These are phyloP conservation scores for Coreoperca whiteheadi DNA, from an alignment of 2,113 vertebrate genomes.

Conservation along the genomic window DNA sequence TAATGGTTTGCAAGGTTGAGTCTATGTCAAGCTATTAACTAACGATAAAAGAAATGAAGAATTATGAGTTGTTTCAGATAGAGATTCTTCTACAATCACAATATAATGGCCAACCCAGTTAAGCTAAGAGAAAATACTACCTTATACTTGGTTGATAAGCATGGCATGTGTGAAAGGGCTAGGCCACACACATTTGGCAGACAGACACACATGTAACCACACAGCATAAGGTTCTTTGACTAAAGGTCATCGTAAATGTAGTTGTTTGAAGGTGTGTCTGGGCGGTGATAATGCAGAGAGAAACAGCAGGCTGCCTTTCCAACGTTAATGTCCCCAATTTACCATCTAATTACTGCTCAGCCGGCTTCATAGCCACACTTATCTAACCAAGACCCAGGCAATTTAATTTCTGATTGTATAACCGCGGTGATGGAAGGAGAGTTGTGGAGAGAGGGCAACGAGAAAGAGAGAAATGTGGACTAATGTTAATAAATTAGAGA, in stretches of 20 bases:
- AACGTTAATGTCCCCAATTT: conserved; percentile 83
- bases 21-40: conserved; percentile 9
- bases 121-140: background rate
- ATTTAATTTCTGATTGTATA: conserved; percentile 85
- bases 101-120: conserved; percentile 11
- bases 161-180: conserved; percentile 12
- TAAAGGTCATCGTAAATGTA: conserved; percentile 82
- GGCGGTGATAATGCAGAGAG: conserved; percentile 80
- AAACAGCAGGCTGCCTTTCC: conserved; percentile 77
- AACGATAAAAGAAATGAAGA: background rate
- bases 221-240: conserved; percentile 66
- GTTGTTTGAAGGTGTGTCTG: conserved; percentile 83
- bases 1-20: conserved; percentile 7
- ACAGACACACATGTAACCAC: conserved; percentile 38
- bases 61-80: background rate
- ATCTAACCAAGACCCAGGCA: conserved; percentile 83
- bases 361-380: conserved; percentile 83
- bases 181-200: conserved; percentile 14
- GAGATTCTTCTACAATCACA: background rate
- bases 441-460: conserved; percentile 75
- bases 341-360: conserved; percentile 82
- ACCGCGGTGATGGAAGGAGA: conserved; percentile 77
- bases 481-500: conserved; percentile 80
- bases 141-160: conserved; percentile 25
- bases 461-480: conserved; percentile 69